phyloP scores from a whole-genome alignment of 2,888 invertebrate species.

The Pachymerium ferrugineum region DNA sequence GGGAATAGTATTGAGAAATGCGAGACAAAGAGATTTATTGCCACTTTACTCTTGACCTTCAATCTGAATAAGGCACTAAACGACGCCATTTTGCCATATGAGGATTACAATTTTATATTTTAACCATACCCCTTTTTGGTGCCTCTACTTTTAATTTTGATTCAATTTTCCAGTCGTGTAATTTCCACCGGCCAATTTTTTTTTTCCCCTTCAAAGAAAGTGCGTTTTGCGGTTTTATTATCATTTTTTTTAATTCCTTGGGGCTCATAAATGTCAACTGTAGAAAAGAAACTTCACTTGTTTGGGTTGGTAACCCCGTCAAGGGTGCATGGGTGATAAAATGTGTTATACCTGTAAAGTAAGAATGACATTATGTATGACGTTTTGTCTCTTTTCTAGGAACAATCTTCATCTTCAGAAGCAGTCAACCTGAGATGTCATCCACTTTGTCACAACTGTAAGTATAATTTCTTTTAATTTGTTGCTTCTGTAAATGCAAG shows the following conservation, averaged over 20 bases:
- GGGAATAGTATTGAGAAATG: slow-evolving; percentile 23
- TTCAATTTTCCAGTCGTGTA: not conserved
- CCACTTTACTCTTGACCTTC: slow-evolving; percentile 19
- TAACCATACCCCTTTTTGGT: not conserved
- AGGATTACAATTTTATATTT: not conserved
- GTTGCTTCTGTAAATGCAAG: not conserved
- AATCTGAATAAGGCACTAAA: slow-evolving; percentile 27
- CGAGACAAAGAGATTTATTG: slow-evolving; percentile 23
- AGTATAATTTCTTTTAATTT: slow-evolving; percentile 14
- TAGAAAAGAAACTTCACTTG: too few relatives aligned
- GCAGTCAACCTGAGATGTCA: slow-evolving; percentile 12
- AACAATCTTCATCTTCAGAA: slow-evolving; percentile 13
- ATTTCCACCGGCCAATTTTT: not conserved
- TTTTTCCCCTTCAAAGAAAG: not conserved
- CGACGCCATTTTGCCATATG: not conserved
- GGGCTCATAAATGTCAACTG: not conserved
- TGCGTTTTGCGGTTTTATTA: not conserved
- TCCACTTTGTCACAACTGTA: slow-evolving; percentile 18
- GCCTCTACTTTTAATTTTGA: not conserved
- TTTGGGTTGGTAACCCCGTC: slow-evolving; percentile 23
- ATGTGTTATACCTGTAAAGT: not conserved
- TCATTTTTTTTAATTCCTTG: too few relatives aligned
- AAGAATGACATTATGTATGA: slow-evolving; percentile 21
- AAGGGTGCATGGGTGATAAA: slow-evolving; percentile 18
- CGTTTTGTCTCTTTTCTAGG: slow-evolving; percentile 20